Base-by-base conservation (phyloP, 2,113 vertebrate genomes). In the Ammodytes dubius region DNA sequence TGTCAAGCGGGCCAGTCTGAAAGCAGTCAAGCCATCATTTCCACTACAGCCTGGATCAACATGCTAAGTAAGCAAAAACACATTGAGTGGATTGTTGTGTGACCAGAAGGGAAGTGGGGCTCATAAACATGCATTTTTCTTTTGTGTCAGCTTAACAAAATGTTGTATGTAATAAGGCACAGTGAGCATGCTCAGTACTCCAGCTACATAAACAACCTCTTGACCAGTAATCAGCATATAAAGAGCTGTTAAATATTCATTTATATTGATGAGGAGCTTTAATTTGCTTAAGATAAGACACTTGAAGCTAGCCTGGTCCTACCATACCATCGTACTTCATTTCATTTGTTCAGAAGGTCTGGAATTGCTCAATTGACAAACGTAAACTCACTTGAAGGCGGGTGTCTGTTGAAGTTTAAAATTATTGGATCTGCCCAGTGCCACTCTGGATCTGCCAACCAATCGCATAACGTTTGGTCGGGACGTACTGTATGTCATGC, bases 1-100 rank as follows among this genome's bases (percentile, higher is more conserved):
- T 95, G 95, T 88, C 95, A 96, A 88, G 95, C 88, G n/a, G 89
- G 93, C 19, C 91, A 39, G 9, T 94, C 95, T 1, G 91, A 92
- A 77, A 94, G 73, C 87, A 94, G 92, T n/a, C 40, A 3, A 7
- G 89, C 90, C 12, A 91, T 95, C 56, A 59, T 94, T 81, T 95
- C 95, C 63, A 85, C 39, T 1, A 58, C 67, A 3, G 91, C 73
- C 66, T 88, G 89, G 88, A 49, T 96, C 84, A 87, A 83, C 52
- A 69, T 96, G 74, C 85, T 87, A 87, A 94, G 95, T 96, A 81
- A 95, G 93, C 17, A 76, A 54, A 84, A 81, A 6, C 40, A 13
- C 1, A 12, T 45, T 8, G 53, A 9, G 27, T 78, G 27, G 27
- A 27, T 27, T 27, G 27, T 27, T 27, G 27, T 27, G 46, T 63